Percentiles rank a stretch among this genome's conserved stretches.
Conservation (phyloP, 2,888 invertebrate genomes). For the Ormyrus labotus region DNA sequence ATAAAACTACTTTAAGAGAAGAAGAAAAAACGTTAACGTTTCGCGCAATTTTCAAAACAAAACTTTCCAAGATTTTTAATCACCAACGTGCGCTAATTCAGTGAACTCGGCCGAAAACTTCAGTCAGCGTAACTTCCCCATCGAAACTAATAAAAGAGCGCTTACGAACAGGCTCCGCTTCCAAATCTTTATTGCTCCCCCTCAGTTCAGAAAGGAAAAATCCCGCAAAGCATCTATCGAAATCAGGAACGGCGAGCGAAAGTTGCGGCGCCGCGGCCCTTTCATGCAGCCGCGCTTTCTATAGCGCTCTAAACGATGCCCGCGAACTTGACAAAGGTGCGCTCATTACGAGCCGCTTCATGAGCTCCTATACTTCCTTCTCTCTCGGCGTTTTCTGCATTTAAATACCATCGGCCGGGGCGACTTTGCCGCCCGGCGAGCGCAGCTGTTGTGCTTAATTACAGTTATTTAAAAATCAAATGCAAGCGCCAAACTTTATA, state of each 20-base stretch:
- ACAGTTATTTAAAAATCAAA: slow-evolving; percentile 13
- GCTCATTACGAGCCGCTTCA: slow-evolving; percentile 35
- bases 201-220: background rate
- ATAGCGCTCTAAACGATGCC: slow-evolving; percentile 34
- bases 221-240: no score
- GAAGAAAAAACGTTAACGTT: no score
- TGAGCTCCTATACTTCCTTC: background rate
- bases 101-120: no score
- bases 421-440: background rate
- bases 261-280: no score
- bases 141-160: no score
- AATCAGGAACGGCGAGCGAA: no score
- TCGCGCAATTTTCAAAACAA: no score
- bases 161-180: background rate
- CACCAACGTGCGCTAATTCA: no score
- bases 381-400: slow-evolving; percentile 4
- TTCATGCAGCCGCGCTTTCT: slow-evolving; percentile 7
- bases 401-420: slow-evolving; percentile 13
- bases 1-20: no score
- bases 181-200: background rate
- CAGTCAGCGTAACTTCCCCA: no score
- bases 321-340: slow-evolving; percentile 37
- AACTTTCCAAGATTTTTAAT: no score
- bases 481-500: background rate
- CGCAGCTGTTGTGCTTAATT: slow-evolving; percentile 18